phyloP scores from a whole-genome alignment of 2,113 vertebrate species.

The Brienomyrus longianalis region DNA sequence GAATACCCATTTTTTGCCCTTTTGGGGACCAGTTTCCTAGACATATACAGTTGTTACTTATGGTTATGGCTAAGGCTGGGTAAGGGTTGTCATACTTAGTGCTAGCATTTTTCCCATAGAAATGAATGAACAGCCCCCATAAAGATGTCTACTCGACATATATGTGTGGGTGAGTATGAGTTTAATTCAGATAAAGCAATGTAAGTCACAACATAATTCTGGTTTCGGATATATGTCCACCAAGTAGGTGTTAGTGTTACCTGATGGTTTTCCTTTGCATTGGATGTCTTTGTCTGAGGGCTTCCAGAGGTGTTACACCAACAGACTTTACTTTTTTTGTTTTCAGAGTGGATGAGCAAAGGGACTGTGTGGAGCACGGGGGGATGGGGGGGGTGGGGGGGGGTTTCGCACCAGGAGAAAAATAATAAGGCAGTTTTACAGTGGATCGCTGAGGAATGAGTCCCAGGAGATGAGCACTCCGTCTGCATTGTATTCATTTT shows the following conservation, averaged over 20 bases:
- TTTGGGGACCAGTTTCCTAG: too few relatives aligned
- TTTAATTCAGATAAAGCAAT: neutral
- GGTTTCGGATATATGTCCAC: neutral
- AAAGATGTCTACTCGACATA: neutral
- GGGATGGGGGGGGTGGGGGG: neutral
- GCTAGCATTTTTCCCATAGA: too few relatives aligned
- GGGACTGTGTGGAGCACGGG: neutral
- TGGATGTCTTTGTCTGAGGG: neutral
- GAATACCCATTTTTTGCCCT: too few relatives aligned
- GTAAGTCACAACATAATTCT: neutral
- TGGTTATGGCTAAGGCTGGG: too few relatives aligned
- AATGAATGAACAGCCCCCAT: too few relatives aligned
- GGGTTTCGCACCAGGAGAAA: slow-evolving; percentile 1
- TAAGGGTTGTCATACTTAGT: too few relatives aligned
- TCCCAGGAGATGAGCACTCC: slow-evolving; percentile 48
- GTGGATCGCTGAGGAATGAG: slow-evolving; percentile 23
- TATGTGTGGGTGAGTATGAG: neutral
- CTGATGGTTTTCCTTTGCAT: neutral
- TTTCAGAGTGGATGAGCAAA: neutral
- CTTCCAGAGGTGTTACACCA: neutral
- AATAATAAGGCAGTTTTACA: slow-evolving; percentile 18
- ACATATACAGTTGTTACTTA: too few relatives aligned
- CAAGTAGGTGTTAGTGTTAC: neutral
- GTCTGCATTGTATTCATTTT: slow-evolving; percentile 48
- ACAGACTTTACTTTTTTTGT: neutral